Evolutionary conservation across 2,113 vertebrate genomes (phyloP).

Genomic region (Malurus melanocephalus): DNA sequence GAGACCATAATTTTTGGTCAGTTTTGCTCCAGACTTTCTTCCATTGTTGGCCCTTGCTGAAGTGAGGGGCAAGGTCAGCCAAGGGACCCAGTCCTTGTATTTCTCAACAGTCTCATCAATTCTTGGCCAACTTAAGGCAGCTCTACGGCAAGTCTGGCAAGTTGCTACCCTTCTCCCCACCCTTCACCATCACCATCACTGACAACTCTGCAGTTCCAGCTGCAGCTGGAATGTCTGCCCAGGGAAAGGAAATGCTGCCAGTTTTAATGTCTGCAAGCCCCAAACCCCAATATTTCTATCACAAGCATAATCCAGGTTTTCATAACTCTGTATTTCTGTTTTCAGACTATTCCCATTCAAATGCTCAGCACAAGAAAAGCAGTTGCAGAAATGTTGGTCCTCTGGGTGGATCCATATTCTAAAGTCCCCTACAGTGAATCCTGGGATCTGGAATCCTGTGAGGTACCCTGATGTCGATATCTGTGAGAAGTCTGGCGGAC

Average conservation of each 20-base stretch:
- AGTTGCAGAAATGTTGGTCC: neutral
- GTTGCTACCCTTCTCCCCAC: neutral
- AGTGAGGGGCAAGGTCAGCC: neutral
- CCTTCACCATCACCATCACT: neutral
- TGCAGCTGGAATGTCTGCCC: neutral
- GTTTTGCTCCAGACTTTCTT: neutral
- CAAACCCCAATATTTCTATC: neutral
- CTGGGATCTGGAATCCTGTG: neutral
- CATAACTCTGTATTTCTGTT: neutral
- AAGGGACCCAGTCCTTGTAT: neutral
- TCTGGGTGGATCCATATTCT: neutral
- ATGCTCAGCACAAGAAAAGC: neutral
- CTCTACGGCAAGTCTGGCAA: neutral
- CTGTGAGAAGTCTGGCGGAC: fast-evolving
- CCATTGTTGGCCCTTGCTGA: neutral
- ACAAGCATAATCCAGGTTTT: neutral
- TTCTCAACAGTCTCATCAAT: neutral
- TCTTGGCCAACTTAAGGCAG: neutral
- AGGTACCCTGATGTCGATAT: neutral
- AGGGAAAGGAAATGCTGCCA: neutral
- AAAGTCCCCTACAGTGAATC: neutral
- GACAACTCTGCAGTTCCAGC: neutral
- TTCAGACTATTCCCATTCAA: neutral
- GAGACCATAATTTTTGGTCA: neutral
- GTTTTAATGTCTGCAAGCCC: neutral